These are phyloP conservation scores for Entomyzon cyanotis DNA, from an alignment of 2,113 vertebrate species.

Conservation along the genomic window DNA sequence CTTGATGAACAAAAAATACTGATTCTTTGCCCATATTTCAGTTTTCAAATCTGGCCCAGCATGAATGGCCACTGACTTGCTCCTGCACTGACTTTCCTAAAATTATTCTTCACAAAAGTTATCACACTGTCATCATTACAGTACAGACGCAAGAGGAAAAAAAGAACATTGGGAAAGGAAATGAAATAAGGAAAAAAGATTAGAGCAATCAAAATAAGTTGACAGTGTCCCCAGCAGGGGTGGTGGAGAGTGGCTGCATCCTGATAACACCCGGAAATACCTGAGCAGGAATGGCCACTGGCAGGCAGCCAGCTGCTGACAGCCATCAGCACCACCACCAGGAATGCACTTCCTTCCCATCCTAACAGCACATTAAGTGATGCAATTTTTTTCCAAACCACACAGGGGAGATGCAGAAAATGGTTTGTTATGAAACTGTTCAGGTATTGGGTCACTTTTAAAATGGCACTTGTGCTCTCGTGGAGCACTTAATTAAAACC, in stretches of 20 bases:
- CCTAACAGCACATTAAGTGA: not conserved
- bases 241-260: not conserved
- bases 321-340: not conserved
- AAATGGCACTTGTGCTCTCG: not conserved
- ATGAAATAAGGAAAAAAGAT: not conserved
- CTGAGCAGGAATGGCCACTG: not conserved
- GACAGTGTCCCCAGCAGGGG: not conserved
- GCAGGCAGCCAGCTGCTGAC: not conserved
- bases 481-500: not conserved
- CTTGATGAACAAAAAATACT: not conserved
- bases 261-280: not conserved
- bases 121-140: not conserved
- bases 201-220: not conserved
- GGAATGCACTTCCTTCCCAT: not conserved
- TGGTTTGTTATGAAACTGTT: not conserved
- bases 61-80: not conserved
- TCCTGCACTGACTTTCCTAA: not conserved
- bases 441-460: not conserved
- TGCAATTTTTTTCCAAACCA: not conserved
- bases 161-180: not conserved
- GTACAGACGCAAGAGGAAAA: not conserved
- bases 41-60: not conserved
- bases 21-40: not conserved
- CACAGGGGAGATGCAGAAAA: not conserved
- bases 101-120: not conserved